Evolutionary conservation across 2,113 vertebrate species (phyloP).

Genomic region (Potamarius usumacintae): DNA sequence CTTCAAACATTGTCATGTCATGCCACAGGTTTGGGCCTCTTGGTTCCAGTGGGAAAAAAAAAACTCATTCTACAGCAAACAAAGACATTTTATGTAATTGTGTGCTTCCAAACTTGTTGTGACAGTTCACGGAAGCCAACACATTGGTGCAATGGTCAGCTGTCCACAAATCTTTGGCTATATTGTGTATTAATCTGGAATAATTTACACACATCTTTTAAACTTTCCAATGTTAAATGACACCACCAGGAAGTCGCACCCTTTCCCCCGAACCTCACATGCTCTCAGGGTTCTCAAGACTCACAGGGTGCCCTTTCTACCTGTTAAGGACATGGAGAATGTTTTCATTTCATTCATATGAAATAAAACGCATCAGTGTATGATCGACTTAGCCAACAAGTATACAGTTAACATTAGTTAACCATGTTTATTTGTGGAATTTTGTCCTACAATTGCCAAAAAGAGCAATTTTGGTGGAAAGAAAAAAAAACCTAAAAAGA

Average conservation of each 20-base stretch:
- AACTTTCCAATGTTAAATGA: neutral
- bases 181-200: neutral
- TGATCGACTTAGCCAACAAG: neutral
- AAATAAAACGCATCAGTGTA: neutral
- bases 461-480: neutral
- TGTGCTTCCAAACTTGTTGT: neutral
- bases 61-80: neutral
- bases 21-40: neutral
- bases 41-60: neutral
- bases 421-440: neutral
- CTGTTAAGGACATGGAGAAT: neutral
- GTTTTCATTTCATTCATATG: neutral
- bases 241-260: too few relatives aligned
- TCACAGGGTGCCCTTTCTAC: too few relatives aligned
- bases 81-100: neutral
- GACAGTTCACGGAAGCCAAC: neutral
- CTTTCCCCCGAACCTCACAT: neutral
- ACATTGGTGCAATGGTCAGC: neutral
- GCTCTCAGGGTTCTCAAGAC: too few relatives aligned
- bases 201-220: neutral
- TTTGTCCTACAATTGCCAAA: neutral
- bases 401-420: neutral
- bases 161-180: neutral
- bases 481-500: neutral
- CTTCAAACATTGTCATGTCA: too few relatives aligned